Conservation (phyloP, 2,797 vertebrate species). For the Lepilemur ruficaudatus region DNA sequence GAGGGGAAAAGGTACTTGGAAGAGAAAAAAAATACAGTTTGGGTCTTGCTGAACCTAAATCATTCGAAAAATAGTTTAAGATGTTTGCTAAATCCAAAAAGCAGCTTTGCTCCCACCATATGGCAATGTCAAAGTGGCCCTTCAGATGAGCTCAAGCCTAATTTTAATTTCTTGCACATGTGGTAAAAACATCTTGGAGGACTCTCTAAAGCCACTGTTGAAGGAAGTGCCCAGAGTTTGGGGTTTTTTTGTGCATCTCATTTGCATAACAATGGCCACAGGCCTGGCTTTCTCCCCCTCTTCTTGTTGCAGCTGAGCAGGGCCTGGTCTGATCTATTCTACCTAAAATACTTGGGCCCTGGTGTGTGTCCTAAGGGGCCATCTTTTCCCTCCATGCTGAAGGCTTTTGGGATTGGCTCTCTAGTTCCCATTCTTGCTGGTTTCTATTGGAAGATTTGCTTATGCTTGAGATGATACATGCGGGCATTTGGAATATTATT, state of each 20-base stretch:
- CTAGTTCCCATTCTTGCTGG: background rate
- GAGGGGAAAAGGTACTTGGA: constrained; percentile 65
- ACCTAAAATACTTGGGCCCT: background rate
- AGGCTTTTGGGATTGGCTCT: background rate
- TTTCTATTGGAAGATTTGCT: background rate
- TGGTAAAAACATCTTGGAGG: constrained; percentile 68
- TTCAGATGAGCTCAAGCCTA: constrained; percentile 70
- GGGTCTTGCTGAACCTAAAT: constrained; percentile 77
- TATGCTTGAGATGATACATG: background rate
- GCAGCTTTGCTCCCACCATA: constrained; percentile 64
- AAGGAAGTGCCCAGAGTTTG: background rate
- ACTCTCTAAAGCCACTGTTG: constrained; percentile 75
- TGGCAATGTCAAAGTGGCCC: constrained; percentile 68
- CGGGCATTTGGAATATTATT: constrained; percentile 11
- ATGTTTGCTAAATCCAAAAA: constrained; percentile 72
- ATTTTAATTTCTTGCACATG: constrained; percentile 81
- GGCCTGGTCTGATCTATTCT: background rate
- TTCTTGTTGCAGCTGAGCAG: background rate
- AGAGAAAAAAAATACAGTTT: background rate
- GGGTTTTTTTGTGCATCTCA: background rate
- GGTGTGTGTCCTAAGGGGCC: background rate
- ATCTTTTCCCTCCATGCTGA: background rate
- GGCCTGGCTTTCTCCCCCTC: background rate
- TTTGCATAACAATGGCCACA: constrained; percentile 62
- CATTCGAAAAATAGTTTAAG: constrained; percentile 78